These are phyloP conservation scores for Toxostoma redivivum DNA, from an alignment of 2,113 vertebrate species.

Conservation along the genomic window DNA sequence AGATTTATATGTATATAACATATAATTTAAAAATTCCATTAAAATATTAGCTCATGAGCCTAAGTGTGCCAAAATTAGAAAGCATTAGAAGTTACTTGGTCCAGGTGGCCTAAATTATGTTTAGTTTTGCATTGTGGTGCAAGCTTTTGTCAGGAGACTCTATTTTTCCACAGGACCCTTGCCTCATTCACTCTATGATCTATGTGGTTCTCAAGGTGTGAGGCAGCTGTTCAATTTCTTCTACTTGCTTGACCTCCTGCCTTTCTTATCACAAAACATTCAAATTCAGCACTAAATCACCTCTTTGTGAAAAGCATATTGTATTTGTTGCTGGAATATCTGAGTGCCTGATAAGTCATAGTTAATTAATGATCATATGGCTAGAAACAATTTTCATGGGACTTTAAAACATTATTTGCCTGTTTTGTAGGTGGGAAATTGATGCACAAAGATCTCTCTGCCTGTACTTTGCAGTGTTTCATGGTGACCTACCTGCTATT, in stretches of 20 bases:
- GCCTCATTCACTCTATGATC: neutral
- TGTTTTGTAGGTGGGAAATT: neutral
- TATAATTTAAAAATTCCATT: neutral
- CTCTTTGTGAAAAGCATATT: neutral
- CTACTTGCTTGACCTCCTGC: neutral
- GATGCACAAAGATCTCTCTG: neutral
- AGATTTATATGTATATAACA: accelerated
- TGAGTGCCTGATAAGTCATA: neutral
- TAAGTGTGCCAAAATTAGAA: neutral
- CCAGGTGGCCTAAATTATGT: neutral
- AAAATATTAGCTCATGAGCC: neutral
- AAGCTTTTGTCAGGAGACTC: neutral
- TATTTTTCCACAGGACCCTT: neutral
- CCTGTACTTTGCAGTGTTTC: neutral
- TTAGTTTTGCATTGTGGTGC: neutral
- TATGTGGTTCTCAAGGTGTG: neutral
- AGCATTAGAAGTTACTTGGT: neutral
- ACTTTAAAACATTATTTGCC: neutral
- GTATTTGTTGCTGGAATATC: neutral
- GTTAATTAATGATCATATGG: neutral
- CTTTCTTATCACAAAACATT: neutral
- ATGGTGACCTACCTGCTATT: neutral
- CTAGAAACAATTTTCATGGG: neutral
- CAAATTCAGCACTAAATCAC: neutral
- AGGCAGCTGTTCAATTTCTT: neutral